Percentiles rank a stretch among this genome's conserved stretches.
Conservation (phyloP, 2,888 invertebrate species). For the Nephrotoma guestfalica region DNA sequence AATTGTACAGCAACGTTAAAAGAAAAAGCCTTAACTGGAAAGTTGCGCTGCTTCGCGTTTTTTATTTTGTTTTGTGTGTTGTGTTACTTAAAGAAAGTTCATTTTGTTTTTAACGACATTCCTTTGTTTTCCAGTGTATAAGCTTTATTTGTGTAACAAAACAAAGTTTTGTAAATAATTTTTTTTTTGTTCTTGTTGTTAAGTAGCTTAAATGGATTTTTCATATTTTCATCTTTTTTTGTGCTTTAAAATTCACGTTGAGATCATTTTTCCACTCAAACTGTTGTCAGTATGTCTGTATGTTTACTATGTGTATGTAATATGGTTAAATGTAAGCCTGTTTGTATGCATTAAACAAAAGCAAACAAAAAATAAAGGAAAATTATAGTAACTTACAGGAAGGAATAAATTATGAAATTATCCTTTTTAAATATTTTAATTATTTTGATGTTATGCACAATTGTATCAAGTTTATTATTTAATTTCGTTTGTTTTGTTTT, state of each 20-base stretch:
- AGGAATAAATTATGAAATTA: not conserved
- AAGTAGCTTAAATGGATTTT: not conserved
- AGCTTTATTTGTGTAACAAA: not conserved
- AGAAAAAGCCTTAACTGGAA: not conserved
- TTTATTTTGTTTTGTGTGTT: not conserved
- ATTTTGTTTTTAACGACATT: not conserved
- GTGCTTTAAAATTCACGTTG: not conserved
- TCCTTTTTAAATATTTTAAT: not conserved
- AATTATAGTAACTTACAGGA: not conserved
- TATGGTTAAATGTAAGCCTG: not conserved
- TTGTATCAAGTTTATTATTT: too few relatives aligned
- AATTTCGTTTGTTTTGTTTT: too few relatives aligned
- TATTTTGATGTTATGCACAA: too few relatives aligned
- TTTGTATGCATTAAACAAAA: not conserved
- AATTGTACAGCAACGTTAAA: not conserved
- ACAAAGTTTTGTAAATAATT: not conserved
- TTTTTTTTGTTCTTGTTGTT: not conserved
- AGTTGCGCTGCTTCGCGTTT: not conserved
- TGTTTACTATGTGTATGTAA: not conserved
- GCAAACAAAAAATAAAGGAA: not conserved
- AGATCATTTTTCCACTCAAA: not conserved
- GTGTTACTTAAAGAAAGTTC: not conserved
- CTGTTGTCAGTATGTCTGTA: not conserved
- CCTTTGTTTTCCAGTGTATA: not conserved
- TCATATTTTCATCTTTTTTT: not conserved